Conservation (phyloP, 2,888 invertebrate genomes). For the Rhagonycha lutea region DNA sequence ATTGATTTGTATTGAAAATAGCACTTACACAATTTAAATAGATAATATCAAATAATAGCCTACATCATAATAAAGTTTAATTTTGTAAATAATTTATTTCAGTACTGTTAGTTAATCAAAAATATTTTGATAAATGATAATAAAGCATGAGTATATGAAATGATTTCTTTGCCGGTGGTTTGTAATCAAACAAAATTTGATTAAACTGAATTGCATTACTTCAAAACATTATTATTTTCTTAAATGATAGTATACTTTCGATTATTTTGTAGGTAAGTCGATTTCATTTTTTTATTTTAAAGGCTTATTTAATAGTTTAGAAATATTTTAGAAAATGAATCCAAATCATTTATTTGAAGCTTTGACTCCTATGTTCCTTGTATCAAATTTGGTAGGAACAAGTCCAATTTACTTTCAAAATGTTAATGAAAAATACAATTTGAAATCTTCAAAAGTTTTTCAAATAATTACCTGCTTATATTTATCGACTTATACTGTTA, state of each 20-base stretch:
- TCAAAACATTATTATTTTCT: background rate
- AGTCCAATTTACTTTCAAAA: slow-evolving; percentile 16
- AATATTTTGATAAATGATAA: slow-evolving; percentile 3
- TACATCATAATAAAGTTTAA: background rate
- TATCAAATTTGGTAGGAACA: slow-evolving; percentile 17
- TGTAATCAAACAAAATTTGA: background rate
- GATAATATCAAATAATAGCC: background rate
- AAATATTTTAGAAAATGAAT: slow-evolving; percentile 7
- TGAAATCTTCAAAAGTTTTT: slow-evolving; percentile 17
- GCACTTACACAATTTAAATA: background rate
- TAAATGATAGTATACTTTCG: background rate
- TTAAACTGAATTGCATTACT: background rate
- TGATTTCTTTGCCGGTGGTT: background rate
- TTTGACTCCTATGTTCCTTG: slow-evolving; percentile 16
- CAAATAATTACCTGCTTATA: slow-evolving; percentile 17
- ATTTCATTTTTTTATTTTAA: background rate
- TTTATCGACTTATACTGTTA: slow-evolving; percentile 11
- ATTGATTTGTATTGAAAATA: background rate
- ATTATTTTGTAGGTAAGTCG: background rate
- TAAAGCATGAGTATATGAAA: background rate
- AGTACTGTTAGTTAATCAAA: background rate
- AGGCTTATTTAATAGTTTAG: background rate
- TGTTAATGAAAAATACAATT: slow-evolving; percentile 12
- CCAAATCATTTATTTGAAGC: slow-evolving; percentile 18
- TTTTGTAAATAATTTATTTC: background rate